Evolutionary conservation across 23 tunicate genomes (phyloP).

Genomic region (Clavelina lepadiformis): DNA sequence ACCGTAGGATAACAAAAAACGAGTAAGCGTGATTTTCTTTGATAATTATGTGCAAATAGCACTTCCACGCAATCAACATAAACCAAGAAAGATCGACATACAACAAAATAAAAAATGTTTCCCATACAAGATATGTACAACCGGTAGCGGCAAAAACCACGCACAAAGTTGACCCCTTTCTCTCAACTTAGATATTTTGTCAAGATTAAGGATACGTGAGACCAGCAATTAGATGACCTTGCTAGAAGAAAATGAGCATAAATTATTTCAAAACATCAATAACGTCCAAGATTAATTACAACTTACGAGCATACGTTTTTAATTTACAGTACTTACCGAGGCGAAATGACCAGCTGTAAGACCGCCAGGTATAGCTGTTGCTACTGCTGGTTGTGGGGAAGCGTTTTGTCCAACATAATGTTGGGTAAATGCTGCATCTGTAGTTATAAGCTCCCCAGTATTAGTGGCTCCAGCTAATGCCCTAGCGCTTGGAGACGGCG

Average conservation of each 20-base stretch:
- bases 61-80: no score
- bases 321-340: no score
- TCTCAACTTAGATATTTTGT: no score
- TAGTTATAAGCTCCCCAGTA: conserved; percentile 45
- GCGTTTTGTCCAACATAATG: conserved; percentile 36
- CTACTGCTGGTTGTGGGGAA: conserved; percentile 23
- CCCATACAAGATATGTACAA: no score
- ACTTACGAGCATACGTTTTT: not conserved
- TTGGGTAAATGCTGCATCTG: conserved; percentile 46
- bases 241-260: not conserved
- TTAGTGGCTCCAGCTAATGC: conserved; percentile 18
- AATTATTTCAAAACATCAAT: not conserved
- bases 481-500: conserved; percentile 53
- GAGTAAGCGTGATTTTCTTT: no score
- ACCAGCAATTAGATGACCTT: conserved; percentile 38
- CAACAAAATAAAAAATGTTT: no score
- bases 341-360: conserved; percentile 32
- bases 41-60: no score
- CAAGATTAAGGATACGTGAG: conserved; percentile 33
- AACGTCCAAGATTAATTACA: not conserved
- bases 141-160: no score
- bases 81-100: no score
- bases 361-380: conserved; percentile 16
- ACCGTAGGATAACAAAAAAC: no score
- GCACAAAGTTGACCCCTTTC: no score